Base-by-base conservation (phyloP, 2,888 invertebrate species). In the Nomada fabriciana region DNA sequence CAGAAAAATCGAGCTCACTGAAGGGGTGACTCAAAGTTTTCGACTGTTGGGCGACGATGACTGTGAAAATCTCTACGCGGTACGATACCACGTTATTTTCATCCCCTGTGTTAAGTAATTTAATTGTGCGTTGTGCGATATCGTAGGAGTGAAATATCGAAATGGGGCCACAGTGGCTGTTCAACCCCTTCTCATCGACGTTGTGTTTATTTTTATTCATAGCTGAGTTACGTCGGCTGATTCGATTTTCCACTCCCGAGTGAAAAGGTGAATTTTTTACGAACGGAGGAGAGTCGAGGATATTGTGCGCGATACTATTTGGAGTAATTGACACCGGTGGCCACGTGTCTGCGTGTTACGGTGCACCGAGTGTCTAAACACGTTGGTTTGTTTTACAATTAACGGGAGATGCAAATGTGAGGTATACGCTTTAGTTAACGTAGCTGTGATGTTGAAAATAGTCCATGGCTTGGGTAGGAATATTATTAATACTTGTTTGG, bases 61-160 rank as follows among this genome's bases (percentile, higher is more conserved):
- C 93, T 60, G 93, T 93, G 73, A 93, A 93, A 91, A 91, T 93
- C 75, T 90, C 92, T 47, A 90, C 89, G 69, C 92, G 92, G 93
- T 93, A 91, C 55, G 92, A 77, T 23, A 47, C 42, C 57, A 11
- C 10, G n/a, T 36, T n/a, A 53, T 29, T 18, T 42, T 4, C 11
- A 23, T 2, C 43, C 10, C 36, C 43, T 25, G 10, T 47, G 47
- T 15, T 15, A 4, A 47, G 3, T 13, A 13, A 47, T 47, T 47
- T 47, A 36, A 36, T 25, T 13, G 4, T n/a, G 7, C 15, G 10
- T 3, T 9, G 36, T 2, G 47, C n/a, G 29, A 29, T 2, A 10
- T 9, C 9, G 7, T 50, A 29, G 36, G 13, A 18, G 7, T 29
- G 47, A 23, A 47, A n/a, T 50, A 25, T 57, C 42, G 18, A 78